Conservation (phyloP, 2,113 vertebrate genomes). For the Mohoua ochrocephala region DNA sequence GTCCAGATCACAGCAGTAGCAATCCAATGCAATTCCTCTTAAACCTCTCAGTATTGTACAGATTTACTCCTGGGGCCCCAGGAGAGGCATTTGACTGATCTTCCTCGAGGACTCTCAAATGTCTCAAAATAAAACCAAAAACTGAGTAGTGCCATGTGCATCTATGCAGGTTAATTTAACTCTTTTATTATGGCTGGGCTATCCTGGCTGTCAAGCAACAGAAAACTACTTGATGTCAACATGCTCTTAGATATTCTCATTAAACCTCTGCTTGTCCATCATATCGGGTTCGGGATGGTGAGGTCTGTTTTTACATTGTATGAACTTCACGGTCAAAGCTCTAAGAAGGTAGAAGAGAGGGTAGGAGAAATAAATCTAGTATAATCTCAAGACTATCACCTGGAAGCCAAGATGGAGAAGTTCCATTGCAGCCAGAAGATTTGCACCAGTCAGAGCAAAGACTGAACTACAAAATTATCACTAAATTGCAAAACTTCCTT, state of each 20-base stretch:
- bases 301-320: not conserved
- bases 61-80: not conserved
- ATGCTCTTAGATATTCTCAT: not conserved
- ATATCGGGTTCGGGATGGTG: not conserved
- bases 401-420: not conserved
- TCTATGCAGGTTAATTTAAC: not conserved
- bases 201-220: not conserved
- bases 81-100: not conserved
- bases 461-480: not conserved
- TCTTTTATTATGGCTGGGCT: not conserved
- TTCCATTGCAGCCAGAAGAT: not conserved
- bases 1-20: not conserved
- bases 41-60: not conserved
- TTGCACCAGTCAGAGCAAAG: not conserved
- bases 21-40: not conserved
- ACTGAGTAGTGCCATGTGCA: not conserved
- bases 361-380: not conserved
- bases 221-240: not conserved
- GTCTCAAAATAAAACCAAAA: not conserved
- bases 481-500: not conserved
- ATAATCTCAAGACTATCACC: not conserved
- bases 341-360: not conserved
- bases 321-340: not conserved
- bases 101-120: not conserved
- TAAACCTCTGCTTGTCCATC: not conserved